A percentile compares a stretch with the other conserved stretches of the same genome.
These are phyloP conservation scores for Acipenser transmontanus DNA, from an alignment of 2,797 vertebrate species.

Conservation along the genomic window DNA sequence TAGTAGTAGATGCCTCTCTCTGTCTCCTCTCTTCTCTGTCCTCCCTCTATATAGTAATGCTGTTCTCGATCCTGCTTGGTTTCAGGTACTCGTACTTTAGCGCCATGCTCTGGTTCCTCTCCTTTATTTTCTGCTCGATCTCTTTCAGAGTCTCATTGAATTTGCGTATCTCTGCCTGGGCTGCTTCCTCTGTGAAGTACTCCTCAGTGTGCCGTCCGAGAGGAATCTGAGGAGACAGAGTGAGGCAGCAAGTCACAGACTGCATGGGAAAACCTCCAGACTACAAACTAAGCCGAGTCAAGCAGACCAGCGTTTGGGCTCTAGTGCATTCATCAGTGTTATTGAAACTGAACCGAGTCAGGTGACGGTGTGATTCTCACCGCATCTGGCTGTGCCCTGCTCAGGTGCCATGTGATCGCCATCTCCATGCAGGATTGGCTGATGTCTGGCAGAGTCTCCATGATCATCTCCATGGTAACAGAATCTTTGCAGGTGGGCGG, in stretches of 20 bases:
- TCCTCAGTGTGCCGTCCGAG: slow-evolving; percentile 61
- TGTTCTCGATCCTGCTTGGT: slow-evolving; percentile 67
- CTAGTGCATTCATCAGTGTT: no score
- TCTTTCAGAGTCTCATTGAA: slow-evolving; percentile 54
- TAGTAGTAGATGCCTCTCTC: no score
- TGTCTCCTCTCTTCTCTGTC: no score
- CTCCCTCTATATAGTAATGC: slow-evolving; percentile 57
- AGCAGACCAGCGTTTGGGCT: neutral
- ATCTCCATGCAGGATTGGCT: slow-evolving; percentile 71
- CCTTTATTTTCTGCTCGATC: slow-evolving; percentile 50
- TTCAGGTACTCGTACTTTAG: slow-evolving; percentile 62
- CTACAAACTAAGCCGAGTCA: neutral
- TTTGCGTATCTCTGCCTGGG: slow-evolving; percentile 43
- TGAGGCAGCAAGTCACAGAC: neutral
- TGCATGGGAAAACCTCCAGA: neutral
- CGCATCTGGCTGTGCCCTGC: slow-evolving; percentile 61
- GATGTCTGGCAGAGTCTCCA: slow-evolving; percentile 67
- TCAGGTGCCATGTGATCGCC: slow-evolving; percentile 74
- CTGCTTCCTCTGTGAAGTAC: slow-evolving; percentile 53
- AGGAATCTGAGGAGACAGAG: slow-evolving; percentile 46
- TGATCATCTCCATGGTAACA: slow-evolving; percentile 65
- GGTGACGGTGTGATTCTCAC: slow-evolving; percentile 41
- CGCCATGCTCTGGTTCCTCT: slow-evolving; percentile 54
- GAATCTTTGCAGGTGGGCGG: slow-evolving; percentile 57
- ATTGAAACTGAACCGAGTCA: no score